phyloP scores from a whole-genome alignment of 2,888 invertebrate species.

The Cyrtodaria siliqua region DNA sequence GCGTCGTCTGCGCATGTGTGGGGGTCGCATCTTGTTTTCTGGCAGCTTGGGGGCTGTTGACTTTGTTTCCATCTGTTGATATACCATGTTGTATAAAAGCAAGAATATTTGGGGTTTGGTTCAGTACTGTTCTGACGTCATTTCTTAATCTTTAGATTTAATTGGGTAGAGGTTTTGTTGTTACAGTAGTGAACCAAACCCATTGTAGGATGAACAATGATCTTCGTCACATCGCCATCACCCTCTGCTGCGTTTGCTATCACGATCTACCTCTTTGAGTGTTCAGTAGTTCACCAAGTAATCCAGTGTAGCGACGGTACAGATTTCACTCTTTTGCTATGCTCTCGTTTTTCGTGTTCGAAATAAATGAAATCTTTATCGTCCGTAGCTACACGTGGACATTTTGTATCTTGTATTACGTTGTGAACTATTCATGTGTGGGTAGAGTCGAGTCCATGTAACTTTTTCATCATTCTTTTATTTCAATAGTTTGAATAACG shows the following conservation, averaged over 20 bases:
- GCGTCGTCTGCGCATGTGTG: background rate
- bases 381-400: no score
- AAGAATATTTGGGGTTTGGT: conserved; percentile 7
- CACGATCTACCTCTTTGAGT: background rate
- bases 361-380: no score
- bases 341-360: background rate
- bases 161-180: no score
- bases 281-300: background rate
- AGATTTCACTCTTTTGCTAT: background rate
- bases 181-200: no score
- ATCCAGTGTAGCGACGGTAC: no score
- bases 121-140: conserved; percentile 2
- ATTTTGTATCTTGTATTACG: no score
- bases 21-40: background rate
- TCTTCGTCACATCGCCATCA: background rate
- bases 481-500: conserved; percentile 28
- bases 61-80: no score
- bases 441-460: background rate
- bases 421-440: no score
- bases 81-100: no score
- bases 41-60: no score
- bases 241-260: background rate
- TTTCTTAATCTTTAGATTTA: background rate
- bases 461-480: background rate
- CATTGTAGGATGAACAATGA: background rate